Conservation (phyloP, 2,113 vertebrate species). For the mouse (Mus musculus) region DNA sequence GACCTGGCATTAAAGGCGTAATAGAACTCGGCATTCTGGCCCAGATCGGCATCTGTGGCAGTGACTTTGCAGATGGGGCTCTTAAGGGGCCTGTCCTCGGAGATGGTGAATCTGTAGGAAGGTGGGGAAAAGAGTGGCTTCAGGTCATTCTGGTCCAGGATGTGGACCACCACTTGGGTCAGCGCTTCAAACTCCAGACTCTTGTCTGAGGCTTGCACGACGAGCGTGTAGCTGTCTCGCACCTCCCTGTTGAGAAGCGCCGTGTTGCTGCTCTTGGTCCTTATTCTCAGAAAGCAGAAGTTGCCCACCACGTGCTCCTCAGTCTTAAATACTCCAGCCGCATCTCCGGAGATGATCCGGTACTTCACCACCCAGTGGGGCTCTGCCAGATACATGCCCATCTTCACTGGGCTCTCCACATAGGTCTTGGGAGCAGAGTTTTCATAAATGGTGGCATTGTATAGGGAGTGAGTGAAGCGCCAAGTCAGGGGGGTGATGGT, state of each 20-base stretch:
- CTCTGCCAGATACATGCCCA: slow-evolving; percentile 92
- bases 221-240: slow-evolving; percentile 92
- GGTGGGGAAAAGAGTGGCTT: slow-evolving; percentile 97
- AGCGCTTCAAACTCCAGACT: slow-evolving; percentile 87
- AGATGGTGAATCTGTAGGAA: slow-evolving; percentile 92
- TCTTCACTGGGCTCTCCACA: slow-evolving; percentile 90
- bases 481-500: slow-evolving; percentile 84
- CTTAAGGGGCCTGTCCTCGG: slow-evolving; percentile 91
- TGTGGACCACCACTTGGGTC: slow-evolving; percentile 92
- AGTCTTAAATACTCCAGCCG: slow-evolving; percentile 90
- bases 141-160: slow-evolving; percentile 96
- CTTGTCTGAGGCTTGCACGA: slow-evolving; percentile 92
- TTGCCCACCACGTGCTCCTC: slow-evolving; percentile 92
- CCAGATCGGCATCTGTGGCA: slow-evolving; percentile 95
- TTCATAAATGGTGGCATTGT: slow-evolving; percentile 95
- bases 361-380: slow-evolving; percentile 91
- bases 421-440: slow-evolving; percentile 96
- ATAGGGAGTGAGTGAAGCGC: slow-evolving; percentile 94
- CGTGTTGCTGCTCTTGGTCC: slow-evolving; percentile 92
- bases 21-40: slow-evolving; percentile 95
- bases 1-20: slow-evolving; percentile 91
- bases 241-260: slow-evolving; percentile 96
- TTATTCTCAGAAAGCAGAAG: slow-evolving; percentile 96
- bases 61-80: slow-evolving; percentile 91
- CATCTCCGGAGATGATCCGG: slow-evolving; percentile 91